Percentiles rank a stretch among this genome's conserved stretches.
phyloP scores from a whole-genome alignment of 2,888 invertebrate species.

The Ophonus ardosiacus region DNA sequence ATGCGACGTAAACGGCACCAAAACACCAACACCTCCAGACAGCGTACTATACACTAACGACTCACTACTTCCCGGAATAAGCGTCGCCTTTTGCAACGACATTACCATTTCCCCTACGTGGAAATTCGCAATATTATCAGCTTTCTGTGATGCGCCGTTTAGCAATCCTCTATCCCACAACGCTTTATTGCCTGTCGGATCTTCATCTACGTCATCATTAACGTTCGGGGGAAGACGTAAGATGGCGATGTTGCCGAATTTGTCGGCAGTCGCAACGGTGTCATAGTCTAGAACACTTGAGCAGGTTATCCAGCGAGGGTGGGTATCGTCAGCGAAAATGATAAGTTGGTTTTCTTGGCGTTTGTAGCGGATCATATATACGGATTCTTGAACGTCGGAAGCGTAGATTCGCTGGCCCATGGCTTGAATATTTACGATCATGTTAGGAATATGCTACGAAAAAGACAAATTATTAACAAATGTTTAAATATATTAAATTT shows the following conservation, averaged over 20 bases:
- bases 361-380: slow-evolving; percentile 96
- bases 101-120: slow-evolving; percentile 97
- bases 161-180: slow-evolving; percentile 95
- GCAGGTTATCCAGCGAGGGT: slow-evolving; percentile 97
- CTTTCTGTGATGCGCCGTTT: slow-evolving; percentile 98
- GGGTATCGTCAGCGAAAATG: slow-evolving; percentile 98
- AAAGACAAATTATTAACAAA: slow-evolving; percentile 63
- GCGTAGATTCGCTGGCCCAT: slow-evolving; percentile 97
- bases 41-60: slow-evolving; percentile 97
- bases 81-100: slow-evolving; percentile 95
- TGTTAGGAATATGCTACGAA: slow-evolving; percentile 93
- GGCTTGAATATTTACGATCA: slow-evolving; percentile 94
- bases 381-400: slow-evolving; percentile 97
- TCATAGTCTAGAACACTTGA: slow-evolving; percentile 96
- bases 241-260: slow-evolving; percentile 97
- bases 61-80: slow-evolving; percentile 98
- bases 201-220: slow-evolving; percentile 99
- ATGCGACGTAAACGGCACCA: slow-evolving; percentile 95
- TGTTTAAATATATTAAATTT: neutral
- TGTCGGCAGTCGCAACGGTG: slow-evolving; percentile 97
- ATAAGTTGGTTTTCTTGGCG: slow-evolving; percentile 97
- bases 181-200: slow-evolving; percentile 98
- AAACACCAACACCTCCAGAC: slow-evolving; percentile 94
- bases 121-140: slow-evolving; percentile 94
- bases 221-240: slow-evolving; percentile 93